Percentiles rank a stretch among this genome's conserved stretches.
Evolutionary conservation across 2,888 invertebrate genomes (phyloP).

Genomic region (Gymnosoma rotundatum): DNA sequence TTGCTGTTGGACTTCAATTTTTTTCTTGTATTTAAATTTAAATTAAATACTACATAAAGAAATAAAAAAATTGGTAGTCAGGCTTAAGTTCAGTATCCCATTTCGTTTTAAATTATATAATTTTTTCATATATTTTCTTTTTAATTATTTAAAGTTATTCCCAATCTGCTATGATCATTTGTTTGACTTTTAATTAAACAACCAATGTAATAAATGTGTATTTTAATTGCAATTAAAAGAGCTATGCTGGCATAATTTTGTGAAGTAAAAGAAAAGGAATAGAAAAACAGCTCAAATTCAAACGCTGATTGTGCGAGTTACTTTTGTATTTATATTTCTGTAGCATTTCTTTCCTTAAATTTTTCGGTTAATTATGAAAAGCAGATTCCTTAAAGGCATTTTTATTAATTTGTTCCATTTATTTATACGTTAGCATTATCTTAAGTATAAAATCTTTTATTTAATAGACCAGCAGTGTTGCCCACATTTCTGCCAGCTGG

Average conservation of each 20-base stretch:
- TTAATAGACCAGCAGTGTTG: constrained; percentile 15
- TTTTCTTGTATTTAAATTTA: too few relatives aligned
- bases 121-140: too few relatives aligned
- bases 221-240: constrained; percentile 59
- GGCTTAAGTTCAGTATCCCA: too few relatives aligned
- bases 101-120: too few relatives aligned
- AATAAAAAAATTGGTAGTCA: too few relatives aligned
- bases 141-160: too few relatives aligned
- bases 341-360: constrained; percentile 16
- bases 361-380: constrained; percentile 38
- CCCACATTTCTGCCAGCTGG: constrained; percentile 6
- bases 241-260: constrained; percentile 1
- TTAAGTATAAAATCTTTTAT: constrained; percentile 48
- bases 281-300: constrained; percentile 16
- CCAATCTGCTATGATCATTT: not conserved
- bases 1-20: too few relatives aligned
- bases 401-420: constrained; percentile 12
- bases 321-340: not conserved
- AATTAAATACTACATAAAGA: too few relatives aligned
- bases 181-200: not conserved
- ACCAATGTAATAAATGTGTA: not conserved
- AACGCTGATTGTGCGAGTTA: constrained; percentile 21
- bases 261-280: constrained; percentile 9
- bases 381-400: constrained; percentile 42
- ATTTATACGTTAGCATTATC: constrained; percentile 39